Conservation (phyloP, 2,888 invertebrate species). For the Theristus sp. region DNA sequence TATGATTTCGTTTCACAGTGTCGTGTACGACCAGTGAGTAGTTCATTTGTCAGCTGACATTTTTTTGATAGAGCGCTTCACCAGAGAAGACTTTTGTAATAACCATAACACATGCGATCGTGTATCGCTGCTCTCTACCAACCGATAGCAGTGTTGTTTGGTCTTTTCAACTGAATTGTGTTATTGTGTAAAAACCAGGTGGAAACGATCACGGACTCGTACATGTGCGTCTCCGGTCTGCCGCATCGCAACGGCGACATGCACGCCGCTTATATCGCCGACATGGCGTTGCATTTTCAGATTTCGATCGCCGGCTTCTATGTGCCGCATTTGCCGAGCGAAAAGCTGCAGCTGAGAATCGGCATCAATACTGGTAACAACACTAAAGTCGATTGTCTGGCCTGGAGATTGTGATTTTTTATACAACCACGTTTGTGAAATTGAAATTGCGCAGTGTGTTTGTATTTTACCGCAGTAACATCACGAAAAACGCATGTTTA, state of each 20-base stretch:
- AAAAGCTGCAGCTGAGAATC: constrained; percentile 14
- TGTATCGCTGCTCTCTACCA: too few species aligned
- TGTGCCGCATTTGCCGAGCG: constrained; percentile 13
- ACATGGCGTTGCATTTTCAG: constrained; percentile 8
- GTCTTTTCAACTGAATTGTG: too few species aligned
- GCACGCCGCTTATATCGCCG: constrained; percentile 6
- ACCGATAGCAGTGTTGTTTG: too few species aligned
- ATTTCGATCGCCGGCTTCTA: constrained; percentile 11
- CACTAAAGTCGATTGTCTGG: not conserved
- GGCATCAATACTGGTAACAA: constrained; percentile 14
- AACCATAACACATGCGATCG: too few species aligned
- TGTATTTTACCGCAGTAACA: too few species aligned
- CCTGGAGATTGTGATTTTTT: not conserved
- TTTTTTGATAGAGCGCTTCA: not conserved
- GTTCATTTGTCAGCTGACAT: not conserved
- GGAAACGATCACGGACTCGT: constrained; percentile 16
- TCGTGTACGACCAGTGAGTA: too few species aligned
- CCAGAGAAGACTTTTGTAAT: too few species aligned
- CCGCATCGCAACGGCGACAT: constrained; percentile 17
- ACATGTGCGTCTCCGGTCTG: constrained; percentile 11
- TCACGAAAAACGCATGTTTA: too few species aligned
- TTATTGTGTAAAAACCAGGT: too few species aligned
- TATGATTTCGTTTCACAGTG: too few species aligned
- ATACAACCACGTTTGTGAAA: too few species aligned
- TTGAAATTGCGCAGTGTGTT: too few species aligned